Percentiles rank a stretch among this genome's conserved stretches.
These are phyloP conservation scores for Trilocha varians DNA, from an alignment of 2,888 invertebrate species.

Conservation along the genomic window DNA sequence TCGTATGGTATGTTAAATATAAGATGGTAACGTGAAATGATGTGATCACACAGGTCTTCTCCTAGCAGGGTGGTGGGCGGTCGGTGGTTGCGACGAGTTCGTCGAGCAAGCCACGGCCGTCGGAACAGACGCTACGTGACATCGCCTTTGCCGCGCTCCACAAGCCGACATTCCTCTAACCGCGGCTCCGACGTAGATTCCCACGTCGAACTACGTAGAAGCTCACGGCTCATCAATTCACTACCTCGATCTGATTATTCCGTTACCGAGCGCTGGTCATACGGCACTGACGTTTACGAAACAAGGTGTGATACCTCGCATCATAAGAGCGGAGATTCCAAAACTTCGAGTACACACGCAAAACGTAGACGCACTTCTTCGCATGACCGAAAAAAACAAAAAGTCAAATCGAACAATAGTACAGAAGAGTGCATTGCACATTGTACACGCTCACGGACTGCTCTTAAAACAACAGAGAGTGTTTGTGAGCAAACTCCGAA, in stretches of 20 bases:
- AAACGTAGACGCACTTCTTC: constrained; percentile 55
- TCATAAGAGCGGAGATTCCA: constrained; percentile 49
- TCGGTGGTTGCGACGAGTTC: constrained; percentile 68
- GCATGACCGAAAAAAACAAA: constrained; percentile 61
- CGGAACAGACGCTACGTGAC: constrained; percentile 54
- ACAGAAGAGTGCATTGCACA: constrained; percentile 60
- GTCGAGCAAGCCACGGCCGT: constrained; percentile 58
- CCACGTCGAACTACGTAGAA: constrained; percentile 51
- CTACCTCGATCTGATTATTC: constrained; percentile 68
- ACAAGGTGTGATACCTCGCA: constrained; percentile 56
- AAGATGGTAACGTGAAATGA: not conserved
- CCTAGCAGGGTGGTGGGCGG: constrained; percentile 74
- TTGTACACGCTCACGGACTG: constrained; percentile 66
- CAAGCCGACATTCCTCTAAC: constrained; percentile 42
- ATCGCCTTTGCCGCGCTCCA: constrained; percentile 52
- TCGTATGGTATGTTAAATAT: no score
- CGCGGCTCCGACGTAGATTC: constrained; percentile 54
- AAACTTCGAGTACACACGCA: constrained; percentile 31
- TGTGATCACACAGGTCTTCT: constrained; percentile 55
- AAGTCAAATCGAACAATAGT: constrained; percentile 37
- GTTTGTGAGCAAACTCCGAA: constrained; percentile 47
- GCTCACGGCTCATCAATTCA: constrained; percentile 66
- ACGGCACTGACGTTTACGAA: constrained; percentile 70
- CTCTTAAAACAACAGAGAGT: constrained; percentile 60
- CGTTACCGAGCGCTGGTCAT: constrained; percentile 73